These are phyloP conservation scores for Diarsia dahlii DNA, from an alignment of 2,888 invertebrate species.

Conservation along the genomic window DNA sequence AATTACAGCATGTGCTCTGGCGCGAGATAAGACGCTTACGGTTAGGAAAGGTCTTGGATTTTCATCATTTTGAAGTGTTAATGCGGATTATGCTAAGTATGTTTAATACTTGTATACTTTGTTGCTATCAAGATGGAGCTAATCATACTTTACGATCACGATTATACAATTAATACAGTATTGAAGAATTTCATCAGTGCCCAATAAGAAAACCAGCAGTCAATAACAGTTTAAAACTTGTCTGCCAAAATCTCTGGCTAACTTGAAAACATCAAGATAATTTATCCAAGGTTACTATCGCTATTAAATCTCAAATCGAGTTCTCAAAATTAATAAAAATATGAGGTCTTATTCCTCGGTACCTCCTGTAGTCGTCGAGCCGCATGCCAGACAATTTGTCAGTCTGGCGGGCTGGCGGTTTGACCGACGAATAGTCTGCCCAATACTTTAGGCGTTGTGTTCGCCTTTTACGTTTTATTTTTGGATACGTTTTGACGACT, in stretches of 20 bases:
- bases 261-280: neutral
- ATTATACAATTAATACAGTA: neutral
- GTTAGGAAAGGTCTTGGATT: conserved; percentile 43
- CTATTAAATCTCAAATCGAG: conserved; percentile 7
- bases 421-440: conserved; percentile 61
- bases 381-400: conserved; percentile 76
- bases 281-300: conserved; percentile 5
- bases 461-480: conserved; percentile 68
- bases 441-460: conserved; percentile 66
- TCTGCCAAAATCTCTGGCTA: neutral
- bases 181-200: neutral
- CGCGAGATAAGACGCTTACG: conserved; percentile 55
- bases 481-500: conserved; percentile 67
- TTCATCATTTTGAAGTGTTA: conserved; percentile 42
- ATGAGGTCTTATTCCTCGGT: conserved; percentile 45
- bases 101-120: conserved; percentile 23
- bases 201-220: neutral
- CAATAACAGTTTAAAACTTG: neutral
- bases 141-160: neutral
- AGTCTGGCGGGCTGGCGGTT: conserved; percentile 68
- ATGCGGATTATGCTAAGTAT: conserved; percentile 53
- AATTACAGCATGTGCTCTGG: conserved; percentile 42
- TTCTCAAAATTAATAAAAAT: conserved; percentile 36
- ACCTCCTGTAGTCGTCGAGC: conserved; percentile 41
- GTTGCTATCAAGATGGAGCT: conserved; percentile 7